These are phyloP conservation scores for Turdus rufiventris DNA, from an alignment of 2,113 vertebrate genomes.

Conservation along the genomic window DNA sequence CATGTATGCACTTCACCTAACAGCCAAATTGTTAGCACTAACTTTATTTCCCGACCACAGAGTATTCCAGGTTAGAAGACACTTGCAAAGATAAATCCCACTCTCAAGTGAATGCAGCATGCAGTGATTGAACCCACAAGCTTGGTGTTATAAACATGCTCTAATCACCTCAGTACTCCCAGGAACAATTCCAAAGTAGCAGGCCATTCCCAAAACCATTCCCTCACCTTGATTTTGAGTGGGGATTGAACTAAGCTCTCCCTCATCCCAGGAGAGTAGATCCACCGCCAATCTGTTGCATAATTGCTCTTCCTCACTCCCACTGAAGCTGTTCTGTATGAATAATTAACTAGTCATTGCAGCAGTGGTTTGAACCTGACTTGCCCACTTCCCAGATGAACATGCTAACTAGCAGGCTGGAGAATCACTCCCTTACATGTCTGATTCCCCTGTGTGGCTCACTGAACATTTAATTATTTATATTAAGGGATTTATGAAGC, in stretches of 20 bases:
- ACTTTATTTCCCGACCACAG: background rate
- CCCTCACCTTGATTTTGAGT: background rate
- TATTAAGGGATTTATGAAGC: background rate
- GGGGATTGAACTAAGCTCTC: background rate
- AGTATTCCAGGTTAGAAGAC: background rate
- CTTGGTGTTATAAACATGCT: background rate
- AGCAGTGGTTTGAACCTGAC: background rate
- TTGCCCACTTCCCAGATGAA: conserved; percentile 3
- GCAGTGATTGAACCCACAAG: background rate
- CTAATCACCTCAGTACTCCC: background rate
- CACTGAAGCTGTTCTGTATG: conserved; percentile 1
- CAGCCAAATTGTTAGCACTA: background rate
- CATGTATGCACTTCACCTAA: fast-evolving
- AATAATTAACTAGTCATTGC: conserved; percentile 43
- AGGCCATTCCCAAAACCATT: background rate
- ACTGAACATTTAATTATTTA: conserved; percentile 46
- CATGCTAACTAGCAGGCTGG: background rate
- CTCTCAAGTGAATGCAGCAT: background rate
- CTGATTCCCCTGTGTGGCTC: background rate
- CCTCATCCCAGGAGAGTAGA: background rate
- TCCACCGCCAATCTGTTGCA: background rate
- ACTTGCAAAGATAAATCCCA: background rate
- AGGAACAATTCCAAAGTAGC: background rate
- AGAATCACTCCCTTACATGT: background rate
- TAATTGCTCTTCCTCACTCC: background rate